These are phyloP conservation scores for Lipophrys pholis DNA, from an alignment of 2,113 vertebrate genomes.

Conservation along the genomic window DNA sequence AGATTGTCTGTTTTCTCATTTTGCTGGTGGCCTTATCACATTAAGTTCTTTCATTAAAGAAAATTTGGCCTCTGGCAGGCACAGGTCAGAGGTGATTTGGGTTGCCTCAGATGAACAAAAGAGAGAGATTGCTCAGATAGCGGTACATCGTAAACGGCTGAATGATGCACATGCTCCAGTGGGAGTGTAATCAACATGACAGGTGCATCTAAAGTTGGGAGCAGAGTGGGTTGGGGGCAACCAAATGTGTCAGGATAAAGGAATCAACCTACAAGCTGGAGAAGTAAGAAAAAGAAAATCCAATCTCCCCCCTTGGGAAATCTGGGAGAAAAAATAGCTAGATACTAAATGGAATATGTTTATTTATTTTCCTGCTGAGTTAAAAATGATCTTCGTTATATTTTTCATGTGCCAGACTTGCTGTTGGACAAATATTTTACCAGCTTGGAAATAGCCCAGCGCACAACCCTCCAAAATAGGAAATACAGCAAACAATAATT, in stretches of 20 bases:
- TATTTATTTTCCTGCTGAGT: background rate
- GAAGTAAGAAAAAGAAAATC: slow-evolving; percentile 14
- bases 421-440: background rate
- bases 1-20: slow-evolving; percentile 46
- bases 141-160: slow-evolving; percentile 29
- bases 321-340: slow-evolving; percentile 10
- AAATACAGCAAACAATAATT: background rate
- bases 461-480: background rate
- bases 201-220: slow-evolving; percentile 51
- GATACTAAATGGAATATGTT: background rate
- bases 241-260: slow-evolving; percentile 24
- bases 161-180: slow-evolving; percentile 46
- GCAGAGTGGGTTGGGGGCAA: slow-evolving; percentile 27
- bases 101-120: slow-evolving; percentile 40
- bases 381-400: no score
- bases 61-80: slow-evolving; percentile 49
- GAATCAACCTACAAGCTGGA: slow-evolving; percentile 14
- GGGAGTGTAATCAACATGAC: slow-evolving; percentile 55
- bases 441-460: background rate
- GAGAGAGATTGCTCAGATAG: slow-evolving; percentile 56
- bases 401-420: no score
- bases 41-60: slow-evolving; percentile 48
- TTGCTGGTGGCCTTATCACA: slow-evolving; percentile 53
- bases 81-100: slow-evolving; percentile 63
- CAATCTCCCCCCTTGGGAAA: background rate